Evolutionary conservation across 2,113 vertebrate species (phyloP).

Genomic region (Daphoenositta chrysoptera): DNA sequence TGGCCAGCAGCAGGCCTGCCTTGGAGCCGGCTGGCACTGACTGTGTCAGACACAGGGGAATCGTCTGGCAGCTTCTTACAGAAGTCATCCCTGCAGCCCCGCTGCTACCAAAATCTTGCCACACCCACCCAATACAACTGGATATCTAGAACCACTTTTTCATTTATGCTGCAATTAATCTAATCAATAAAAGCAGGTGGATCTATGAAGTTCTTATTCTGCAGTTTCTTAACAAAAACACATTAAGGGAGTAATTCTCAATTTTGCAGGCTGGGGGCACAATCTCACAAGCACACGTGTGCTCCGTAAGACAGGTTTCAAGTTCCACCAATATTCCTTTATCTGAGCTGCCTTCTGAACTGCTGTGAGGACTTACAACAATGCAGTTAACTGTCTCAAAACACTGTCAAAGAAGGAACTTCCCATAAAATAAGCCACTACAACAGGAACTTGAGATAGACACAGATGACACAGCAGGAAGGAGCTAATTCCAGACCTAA

Average conservation of each 20-base stretch:
- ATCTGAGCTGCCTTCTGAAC: neutral
- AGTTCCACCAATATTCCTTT: neutral
- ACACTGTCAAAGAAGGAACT: neutral
- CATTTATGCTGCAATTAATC: neutral
- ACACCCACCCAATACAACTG: neutral
- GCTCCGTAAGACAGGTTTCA: neutral
- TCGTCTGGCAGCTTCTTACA: neutral
- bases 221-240: neutral
- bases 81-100: neutral
- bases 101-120: neutral
- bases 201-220: neutral
- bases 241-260: neutral
- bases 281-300: fast-evolving
- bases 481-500: neutral
- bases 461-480: neutral
- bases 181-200: neutral
- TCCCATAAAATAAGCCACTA: neutral
- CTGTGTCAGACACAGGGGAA: neutral
- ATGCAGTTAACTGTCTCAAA: neutral
- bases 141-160: neutral
- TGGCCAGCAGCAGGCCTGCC: neutral
- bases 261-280: neutral
- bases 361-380: neutral
- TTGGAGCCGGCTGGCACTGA: neutral
- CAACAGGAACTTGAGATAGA: neutral